These are phyloP conservation scores for Volucella inanis DNA, from an alignment of 2,888 invertebrate genomes.

Conservation along the genomic window DNA sequence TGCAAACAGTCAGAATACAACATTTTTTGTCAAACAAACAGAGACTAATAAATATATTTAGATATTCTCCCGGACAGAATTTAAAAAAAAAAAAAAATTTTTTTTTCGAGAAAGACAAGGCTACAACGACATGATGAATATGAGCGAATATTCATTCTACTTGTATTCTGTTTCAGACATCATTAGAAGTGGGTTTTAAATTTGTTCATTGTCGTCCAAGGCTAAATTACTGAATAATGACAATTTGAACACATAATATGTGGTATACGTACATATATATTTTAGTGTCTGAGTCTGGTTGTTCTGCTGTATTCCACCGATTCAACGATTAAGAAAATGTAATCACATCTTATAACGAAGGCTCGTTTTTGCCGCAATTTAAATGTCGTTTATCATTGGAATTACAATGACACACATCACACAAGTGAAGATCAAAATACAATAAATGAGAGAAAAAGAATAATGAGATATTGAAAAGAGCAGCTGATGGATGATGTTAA, in stretches of 20 bases:
- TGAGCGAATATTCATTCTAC: too few relatives aligned
- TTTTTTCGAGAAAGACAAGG: neutral
- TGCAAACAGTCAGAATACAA: slow-evolving; percentile 15
- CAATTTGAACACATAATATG: neutral
- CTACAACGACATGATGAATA: neutral
- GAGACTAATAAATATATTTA: slow-evolving; percentile 22
- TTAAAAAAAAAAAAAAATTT: too few relatives aligned
- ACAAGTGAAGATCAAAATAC: neutral
- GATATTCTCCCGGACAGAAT: slow-evolving; percentile 42
- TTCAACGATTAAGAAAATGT: neutral
- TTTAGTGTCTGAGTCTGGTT: slow-evolving; percentile 14
- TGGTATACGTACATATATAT: neutral
- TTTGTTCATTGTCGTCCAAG: slow-evolving; percentile 8
- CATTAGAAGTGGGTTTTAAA: slow-evolving; percentile 10
- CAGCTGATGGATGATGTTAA: slow-evolving; percentile 6
- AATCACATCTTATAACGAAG: neutral
- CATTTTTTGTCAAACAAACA: slow-evolving; percentile 9
- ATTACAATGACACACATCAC: neutral
- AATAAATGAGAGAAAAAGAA: neutral
- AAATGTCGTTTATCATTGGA: slow-evolving; percentile 14
- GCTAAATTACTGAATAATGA: slow-evolving; percentile 10
- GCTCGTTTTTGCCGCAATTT: slow-evolving; percentile 1
- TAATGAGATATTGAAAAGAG: neutral
- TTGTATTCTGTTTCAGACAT: neutral
- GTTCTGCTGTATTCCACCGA: neutral